A percentile compares a stretch with the other conserved stretches of the same genome.
Conservation (phyloP, 2,797 vertebrate species). For the Pseudochromis fuscus region DNA sequence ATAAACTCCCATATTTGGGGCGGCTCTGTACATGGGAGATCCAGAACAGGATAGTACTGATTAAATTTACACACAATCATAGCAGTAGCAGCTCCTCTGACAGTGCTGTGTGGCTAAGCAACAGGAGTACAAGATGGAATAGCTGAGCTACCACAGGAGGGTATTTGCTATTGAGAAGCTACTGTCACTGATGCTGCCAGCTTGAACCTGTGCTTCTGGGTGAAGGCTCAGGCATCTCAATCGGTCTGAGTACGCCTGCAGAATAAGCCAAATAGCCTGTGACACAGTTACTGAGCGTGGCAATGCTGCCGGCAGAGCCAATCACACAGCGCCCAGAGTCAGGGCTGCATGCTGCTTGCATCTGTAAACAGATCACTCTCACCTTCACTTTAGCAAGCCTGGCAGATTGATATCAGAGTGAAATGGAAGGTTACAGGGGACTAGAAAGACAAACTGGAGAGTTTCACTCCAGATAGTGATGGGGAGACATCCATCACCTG, state of each 20-base stretch:
- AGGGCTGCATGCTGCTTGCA: conserved; percentile 49
- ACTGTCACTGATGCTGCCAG: conserved; percentile 34
- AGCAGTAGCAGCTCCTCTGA: conserved; percentile 42
- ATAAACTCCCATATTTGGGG: conserved; percentile 46
- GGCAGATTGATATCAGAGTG: conserved; percentile 48
- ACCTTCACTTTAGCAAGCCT: conserved; percentile 50
- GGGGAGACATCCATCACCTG: conserved; percentile 5
- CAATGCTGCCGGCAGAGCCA: conserved; percentile 51
- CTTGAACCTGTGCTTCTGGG: conserved; percentile 30
- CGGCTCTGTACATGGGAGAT: conserved; percentile 63
- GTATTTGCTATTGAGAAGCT: conserved; percentile 44
- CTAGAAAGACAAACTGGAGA: conserved; percentile 31
- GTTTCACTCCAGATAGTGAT: conserved; percentile 24
- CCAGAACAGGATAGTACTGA: conserved; percentile 64
- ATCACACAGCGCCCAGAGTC: conserved; percentile 51
- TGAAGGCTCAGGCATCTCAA: conserved; percentile 58
- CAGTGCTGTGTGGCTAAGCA: conserved; percentile 40
- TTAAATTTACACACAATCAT: conserved; percentile 67
- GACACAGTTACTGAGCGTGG: conserved; percentile 62
- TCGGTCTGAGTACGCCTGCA: conserved; percentile 44
- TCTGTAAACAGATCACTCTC: conserved; percentile 67
- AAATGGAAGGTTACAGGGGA: conserved; percentile 52
- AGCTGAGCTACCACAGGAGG: conserved; percentile 45
- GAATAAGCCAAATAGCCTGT: conserved; percentile 63
- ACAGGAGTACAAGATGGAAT: conserved; percentile 39